Evolutionary conservation across 2,113 vertebrate species (phyloP).

Genomic region (Peromyscus polionotus): DNA sequence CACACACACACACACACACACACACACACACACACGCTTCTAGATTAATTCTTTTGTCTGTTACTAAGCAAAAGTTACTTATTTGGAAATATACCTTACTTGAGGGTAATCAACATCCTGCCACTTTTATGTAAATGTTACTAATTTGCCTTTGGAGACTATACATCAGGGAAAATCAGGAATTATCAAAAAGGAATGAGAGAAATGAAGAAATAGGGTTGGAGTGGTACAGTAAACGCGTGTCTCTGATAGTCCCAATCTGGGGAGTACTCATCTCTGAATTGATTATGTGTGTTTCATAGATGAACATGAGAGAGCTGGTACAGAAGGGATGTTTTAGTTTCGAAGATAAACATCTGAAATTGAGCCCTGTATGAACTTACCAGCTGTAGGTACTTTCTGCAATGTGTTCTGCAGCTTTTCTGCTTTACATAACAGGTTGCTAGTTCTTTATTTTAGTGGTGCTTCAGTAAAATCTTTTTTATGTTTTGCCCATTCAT

Average conservation of each 20-base stretch:
- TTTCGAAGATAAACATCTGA: conserved; percentile 32
- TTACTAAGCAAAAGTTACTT: conserved; percentile 52
- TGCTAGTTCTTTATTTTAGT: conserved; percentile 17
- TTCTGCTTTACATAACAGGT: background rate
- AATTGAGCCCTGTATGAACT: background rate
- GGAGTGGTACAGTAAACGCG: background rate
- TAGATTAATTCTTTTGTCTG: conserved; percentile 13
- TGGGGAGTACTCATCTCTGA: background rate
- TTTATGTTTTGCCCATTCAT: conserved; percentile 36
- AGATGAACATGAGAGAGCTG: background rate
- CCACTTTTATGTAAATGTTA: conserved; percentile 25
- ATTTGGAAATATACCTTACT: conserved; percentile 25
- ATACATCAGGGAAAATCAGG: background rate
- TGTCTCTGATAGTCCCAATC: background rate
- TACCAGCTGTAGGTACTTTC: background rate
- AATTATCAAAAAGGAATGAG: conserved; percentile 1
- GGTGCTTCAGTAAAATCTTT: background rate
- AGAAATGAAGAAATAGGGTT: background rate
- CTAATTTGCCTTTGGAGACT: conserved; percentile 39
- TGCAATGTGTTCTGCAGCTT: background rate
- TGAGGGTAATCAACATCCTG: conserved; percentile 43
- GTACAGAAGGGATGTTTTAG: background rate
- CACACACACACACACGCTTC: background rate
- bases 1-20: background rate
- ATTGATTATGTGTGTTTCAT: background rate